A percentile compares a stretch with the other conserved stretches of the same genome.
These are phyloP conservation scores for Hormaphis cornu DNA, from an alignment of 1,140 invertebrate genomes.

Conservation along the genomic window DNA sequence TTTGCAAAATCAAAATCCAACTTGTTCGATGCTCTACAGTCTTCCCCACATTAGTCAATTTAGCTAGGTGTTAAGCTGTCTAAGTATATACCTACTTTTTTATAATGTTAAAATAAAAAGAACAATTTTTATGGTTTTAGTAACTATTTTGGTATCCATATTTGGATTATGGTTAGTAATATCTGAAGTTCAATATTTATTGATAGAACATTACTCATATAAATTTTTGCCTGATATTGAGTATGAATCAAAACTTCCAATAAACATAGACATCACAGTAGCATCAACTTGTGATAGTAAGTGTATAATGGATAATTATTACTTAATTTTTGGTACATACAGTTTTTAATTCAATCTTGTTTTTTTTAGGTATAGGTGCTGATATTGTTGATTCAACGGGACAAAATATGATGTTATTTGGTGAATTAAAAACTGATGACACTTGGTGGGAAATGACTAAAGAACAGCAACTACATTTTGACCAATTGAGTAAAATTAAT, in stretches of 20 bases:
- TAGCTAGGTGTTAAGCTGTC: no score
- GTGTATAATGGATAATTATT: slow-evolving; percentile 36
- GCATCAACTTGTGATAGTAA: slow-evolving; percentile 79
- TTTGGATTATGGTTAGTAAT: slow-evolving; percentile 70
- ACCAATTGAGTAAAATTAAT: slow-evolving; percentile 71
- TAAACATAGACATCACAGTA: slow-evolving; percentile 89
- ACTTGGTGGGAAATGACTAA: slow-evolving; percentile 79
- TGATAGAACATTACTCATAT: slow-evolving; percentile 71
- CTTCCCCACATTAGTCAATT: no score
- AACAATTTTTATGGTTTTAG: slow-evolving; percentile 44
- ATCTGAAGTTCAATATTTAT: slow-evolving; percentile 75
- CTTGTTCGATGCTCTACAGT: no score
- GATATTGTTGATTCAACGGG: slow-evolving; percentile 90
- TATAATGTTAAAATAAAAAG: neutral
- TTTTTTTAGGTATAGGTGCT: slow-evolving; percentile 64
- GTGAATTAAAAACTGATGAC: slow-evolving; percentile 70
- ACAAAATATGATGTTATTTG: slow-evolving; percentile 76
- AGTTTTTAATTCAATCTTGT: slow-evolving; percentile 12
- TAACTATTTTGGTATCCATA: slow-evolving; percentile 68
- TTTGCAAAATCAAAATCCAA: no score
- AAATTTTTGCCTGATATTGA: slow-evolving; percentile 85
- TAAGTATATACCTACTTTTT: neutral
- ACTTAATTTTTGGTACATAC: neutral
- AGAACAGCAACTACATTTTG: slow-evolving; percentile 67
- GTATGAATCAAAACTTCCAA: slow-evolving; percentile 74